Base-by-base conservation (phyloP, 2,113 vertebrate species). In the Arenaria interpres region DNA sequence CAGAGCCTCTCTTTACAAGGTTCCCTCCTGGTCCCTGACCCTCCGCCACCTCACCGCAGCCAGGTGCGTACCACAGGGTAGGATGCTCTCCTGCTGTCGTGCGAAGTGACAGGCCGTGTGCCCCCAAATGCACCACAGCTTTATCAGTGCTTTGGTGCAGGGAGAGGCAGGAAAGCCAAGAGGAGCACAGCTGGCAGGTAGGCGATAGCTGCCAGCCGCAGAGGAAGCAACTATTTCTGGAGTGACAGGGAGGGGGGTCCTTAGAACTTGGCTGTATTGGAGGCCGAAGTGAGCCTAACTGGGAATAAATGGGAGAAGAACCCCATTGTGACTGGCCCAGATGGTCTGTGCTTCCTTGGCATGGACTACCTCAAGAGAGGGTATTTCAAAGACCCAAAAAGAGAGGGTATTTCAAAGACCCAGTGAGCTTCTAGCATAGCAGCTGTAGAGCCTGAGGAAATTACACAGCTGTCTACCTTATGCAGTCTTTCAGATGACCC, bases 141-240 rank as follows among this genome's bases (percentile, higher is more conserved):
- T 39, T n/a, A 9, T 7, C 56, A 3, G 2, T 0, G 3, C n/a
- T 15, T 19, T 4, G 0, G 19, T 0, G n/a, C 45, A 5, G 76
- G 45, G 39, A 53, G 39, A 54, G 51, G 39, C 51, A 37, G 59
- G 4, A 25, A 10, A 57, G 85, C 64, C 8, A 2, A 28, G 37
- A 39, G 50, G 17, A n/a, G 48, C 3, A 2, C 33, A 62, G 57
- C 75, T 43, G 79, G 80, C 43, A 4, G 39, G 6, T 1, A 16
- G 13, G 22, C 4, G 22, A 14, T 8, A 43, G 69, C 72, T 80
- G 76, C 73, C 80, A 41, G 56, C 5, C 0, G 0, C 48, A 7
- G 43, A 33, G 41, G 28, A 41, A 56, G 63, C 63, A 66, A 22
- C 63, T 66, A 7, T 32, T 66, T 66, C 28, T 43, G 20, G 27